Base-by-base conservation (phyloP, 2,797 vertebrate species). In the Anguilla pacifica region DNA sequence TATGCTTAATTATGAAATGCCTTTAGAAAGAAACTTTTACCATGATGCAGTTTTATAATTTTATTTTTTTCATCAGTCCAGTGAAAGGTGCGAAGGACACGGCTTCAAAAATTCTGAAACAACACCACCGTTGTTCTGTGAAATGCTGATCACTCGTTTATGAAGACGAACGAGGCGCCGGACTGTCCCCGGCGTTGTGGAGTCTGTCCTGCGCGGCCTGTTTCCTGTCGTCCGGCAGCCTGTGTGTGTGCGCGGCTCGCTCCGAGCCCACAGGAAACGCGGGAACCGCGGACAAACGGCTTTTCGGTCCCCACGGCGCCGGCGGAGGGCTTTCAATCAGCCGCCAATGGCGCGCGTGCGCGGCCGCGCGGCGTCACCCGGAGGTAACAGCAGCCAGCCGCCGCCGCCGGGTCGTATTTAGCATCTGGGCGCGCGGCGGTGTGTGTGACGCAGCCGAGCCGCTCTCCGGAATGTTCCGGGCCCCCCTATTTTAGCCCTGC, bases 221-320 rank as follows among this genome's bases (percentile, higher is more conserved):
- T 49, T 35, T 86, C 85, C 22, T 7, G 89, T 91, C 83, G 83
- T 35, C 31, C 49, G 64, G 35, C 88, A 84, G 83, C 59, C 87
- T 39, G 31, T 6, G 5, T 46, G 31, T 77, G 61, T 15, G 13
- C 28, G 64, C 0, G 7, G 15, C 17, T 28, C 43, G 13, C 55
- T 13, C n/a, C 31, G 39, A 51, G 53, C 87, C 46, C 7, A 19
- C 25, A 31, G 25, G n/a, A 31, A 31, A 77, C 28, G 31, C 31
- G 51, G 88, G 64, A 46, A 79, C 17, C 46, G 86, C n/a, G n/a
- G n/a, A n/a, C n/a, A n/a, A n/a, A n/a, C n/a, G 31, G 55, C 35
- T n/a, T 83, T 77, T 43, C 64, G 28, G 74, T 86, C 84, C 81
- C 87, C 85, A 88, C 25, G 86, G 53, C 70, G 81, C 77, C 70